Percentiles rank a stretch among this genome's conserved stretches.
These are phyloP conservation scores for Brachionus angularis DNA, from an alignment of 1,140 invertebrate genomes.

Conservation along the genomic window DNA sequence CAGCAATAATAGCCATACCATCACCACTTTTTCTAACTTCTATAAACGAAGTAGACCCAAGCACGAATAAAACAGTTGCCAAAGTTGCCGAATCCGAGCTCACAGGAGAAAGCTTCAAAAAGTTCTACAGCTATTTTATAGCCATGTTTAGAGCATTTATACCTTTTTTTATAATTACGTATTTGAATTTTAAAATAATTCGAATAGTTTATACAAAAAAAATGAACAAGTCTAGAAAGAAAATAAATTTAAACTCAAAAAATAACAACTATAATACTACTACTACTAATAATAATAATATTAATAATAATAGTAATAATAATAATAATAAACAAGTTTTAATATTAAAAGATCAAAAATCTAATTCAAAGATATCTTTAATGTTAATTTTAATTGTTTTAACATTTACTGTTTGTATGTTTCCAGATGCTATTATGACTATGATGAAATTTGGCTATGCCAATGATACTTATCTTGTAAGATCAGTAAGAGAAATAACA, in stretches of 20 bases:
- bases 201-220: slow-evolving; percentile 28
- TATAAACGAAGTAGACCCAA: background rate
- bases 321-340: too few relatives aligned
- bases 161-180: slow-evolving; percentile 27
- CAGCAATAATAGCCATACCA: slow-evolving; percentile 8
- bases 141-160: slow-evolving; percentile 32
- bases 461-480: slow-evolving; percentile 54
- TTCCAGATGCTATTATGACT: slow-evolving; percentile 66
- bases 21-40: slow-evolving; percentile 23
- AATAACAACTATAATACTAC: too few relatives aligned
- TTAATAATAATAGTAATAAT: too few relatives aligned
- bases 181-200: slow-evolving; percentile 18
- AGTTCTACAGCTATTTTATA: slow-evolving; percentile 40
- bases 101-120: background rate
- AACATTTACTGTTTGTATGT: slow-evolving; percentile 70
- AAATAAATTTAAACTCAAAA: too few relatives aligned
- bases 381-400: slow-evolving; percentile 72
- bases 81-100: slow-evolving; percentile 23
- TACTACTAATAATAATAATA: too few relatives aligned
- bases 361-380: slow-evolving; percentile 64
- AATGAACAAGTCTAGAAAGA: background rate
- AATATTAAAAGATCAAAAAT: too few relatives aligned
- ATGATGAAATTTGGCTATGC: slow-evolving; percentile 56
- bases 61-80: background rate
- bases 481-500: slow-evolving; percentile 68